Evolutionary conservation across 2,888 invertebrate genomes (phyloP).

Genomic region (Drosophila hamatofila): DNA sequence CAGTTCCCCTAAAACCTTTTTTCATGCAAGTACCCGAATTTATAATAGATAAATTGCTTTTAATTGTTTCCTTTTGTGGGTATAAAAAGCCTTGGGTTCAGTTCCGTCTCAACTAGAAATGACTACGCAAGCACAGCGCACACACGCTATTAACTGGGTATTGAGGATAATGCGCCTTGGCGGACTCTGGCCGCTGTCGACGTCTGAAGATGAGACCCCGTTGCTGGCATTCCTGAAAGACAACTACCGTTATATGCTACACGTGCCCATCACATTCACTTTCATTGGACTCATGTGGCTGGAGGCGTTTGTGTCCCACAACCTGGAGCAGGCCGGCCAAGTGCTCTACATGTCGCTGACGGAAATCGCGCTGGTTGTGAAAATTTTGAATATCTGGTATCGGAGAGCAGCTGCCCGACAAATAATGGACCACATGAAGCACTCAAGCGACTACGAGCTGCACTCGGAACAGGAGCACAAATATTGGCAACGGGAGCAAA

Average conservation of each 20-base stretch:
- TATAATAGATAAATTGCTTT: constrained; percentile 56
- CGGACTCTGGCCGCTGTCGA: constrained; percentile 67
- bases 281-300: constrained; percentile 71
- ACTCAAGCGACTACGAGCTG: constrained; percentile 35
- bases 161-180: constrained; percentile 45
- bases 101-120: constrained; percentile 20
- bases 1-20: background rate
- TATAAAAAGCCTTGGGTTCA: constrained; percentile 40
- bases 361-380: constrained; percentile 65
- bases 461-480: constrained; percentile 42
- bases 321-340: constrained; percentile 72
- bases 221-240: constrained; percentile 26
- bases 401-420: constrained; percentile 43
- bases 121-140: constrained; percentile 54
- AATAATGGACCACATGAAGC: constrained; percentile 58
- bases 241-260: constrained; percentile 57
- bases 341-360: constrained; percentile 78
- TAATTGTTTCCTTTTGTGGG: constrained; percentile 31
- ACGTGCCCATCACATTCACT: constrained; percentile 65
- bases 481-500: constrained; percentile 65
- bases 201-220: constrained; percentile 3
- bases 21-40: constrained; percentile 40
- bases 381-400: constrained; percentile 75
- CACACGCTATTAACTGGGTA: constrained; percentile 41
- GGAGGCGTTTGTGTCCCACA: constrained; percentile 60